Evolutionary conservation across 2,797 vertebrate genomes (phyloP), one percentile per base, ranked within the genome.

Genomic region (Rhinella marina): DNA sequence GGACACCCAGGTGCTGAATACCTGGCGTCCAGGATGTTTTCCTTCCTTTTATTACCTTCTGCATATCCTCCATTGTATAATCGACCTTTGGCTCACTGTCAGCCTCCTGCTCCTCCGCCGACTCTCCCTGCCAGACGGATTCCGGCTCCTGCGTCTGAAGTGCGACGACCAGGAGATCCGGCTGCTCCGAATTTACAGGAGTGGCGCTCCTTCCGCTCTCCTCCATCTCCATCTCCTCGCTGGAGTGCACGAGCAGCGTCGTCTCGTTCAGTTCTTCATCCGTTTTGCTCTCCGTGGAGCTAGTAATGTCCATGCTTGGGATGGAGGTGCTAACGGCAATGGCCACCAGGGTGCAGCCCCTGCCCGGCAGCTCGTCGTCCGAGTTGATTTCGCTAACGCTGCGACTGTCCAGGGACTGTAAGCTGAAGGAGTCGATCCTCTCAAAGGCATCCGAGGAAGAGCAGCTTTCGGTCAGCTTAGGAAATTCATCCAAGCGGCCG

Each of bases 371-470:
- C 41, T 99, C 98, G 27, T 99, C 98, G 54, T 99, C 98, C 0
- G 98, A 99, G 92, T 99, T 99, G 54, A 99, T 97, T 92, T 99
- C 98, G 0, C 98, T 99, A 70, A 99, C 97, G 6, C 98, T 99
- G 80, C 97, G 96, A 90, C 98, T 99, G 8, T 99, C 98, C 91
- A 99, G 92, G 0, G 98, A 99, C 93, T 99, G 98, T 84, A 99
- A 93, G 2, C 98, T 99, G 90, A 98, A 99, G 0, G 98, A 98
- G 93, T 99, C 98, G 17, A 99, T 99, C 90, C 98, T 97, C 92
- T 99, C 98, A 62, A 99, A 99, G 7, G 98, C 98, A 80, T 99
- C 98, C 0, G 98, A 99, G 19, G 98, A 99, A 78, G 97, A 93
- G 11, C 96, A 97, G 93, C 98, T 99, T 92, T 99, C 98, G 0